Percentiles rank a stretch among this genome's conserved stretches.
Evolutionary conservation across 2,888 invertebrate species (phyloP).

Genomic region (Orthosia incerta): DNA sequence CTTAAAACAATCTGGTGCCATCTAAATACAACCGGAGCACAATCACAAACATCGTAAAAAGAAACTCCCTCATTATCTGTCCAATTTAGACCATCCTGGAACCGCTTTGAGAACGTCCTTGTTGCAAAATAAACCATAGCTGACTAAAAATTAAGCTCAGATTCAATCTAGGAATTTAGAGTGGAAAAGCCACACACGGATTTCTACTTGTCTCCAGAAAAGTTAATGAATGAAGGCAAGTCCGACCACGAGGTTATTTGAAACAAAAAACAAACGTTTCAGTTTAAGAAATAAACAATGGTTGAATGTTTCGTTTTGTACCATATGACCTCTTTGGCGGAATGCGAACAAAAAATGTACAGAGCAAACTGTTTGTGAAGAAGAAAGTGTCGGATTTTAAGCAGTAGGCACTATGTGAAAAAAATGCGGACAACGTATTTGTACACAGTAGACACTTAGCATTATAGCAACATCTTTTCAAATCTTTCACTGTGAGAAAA

Average conservation of each 20-base stretch:
- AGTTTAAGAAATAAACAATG: constrained; percentile 71
- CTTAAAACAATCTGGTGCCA: constrained; percentile 58
- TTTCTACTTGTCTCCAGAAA: constrained; percentile 78
- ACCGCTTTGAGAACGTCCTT: constrained; percentile 54
- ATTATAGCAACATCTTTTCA: constrained; percentile 34
- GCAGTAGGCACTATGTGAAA: constrained; percentile 57
- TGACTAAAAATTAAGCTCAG: constrained; percentile 54
- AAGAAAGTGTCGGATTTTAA: constrained; percentile 62
- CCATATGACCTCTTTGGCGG: constrained; percentile 69
- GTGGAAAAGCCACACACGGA: constrained; percentile 70
- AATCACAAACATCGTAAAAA: constrained; percentile 73
- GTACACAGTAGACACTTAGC: constrained; percentile 52
- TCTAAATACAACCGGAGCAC: constrained; percentile 65
- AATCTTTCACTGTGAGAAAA: constrained; percentile 47
- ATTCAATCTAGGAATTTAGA: constrained; percentile 38
- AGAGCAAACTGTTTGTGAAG: constrained; percentile 57
- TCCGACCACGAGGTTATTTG: constrained; percentile 76
- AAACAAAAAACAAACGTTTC: constrained; percentile 76
- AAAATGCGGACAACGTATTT: constrained; percentile 50
- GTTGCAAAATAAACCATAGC: constrained; percentile 56
- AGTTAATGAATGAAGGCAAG: constrained; percentile 82
- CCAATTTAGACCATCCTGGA: constrained; percentile 74
- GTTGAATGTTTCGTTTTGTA: constrained; percentile 54
- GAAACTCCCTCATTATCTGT: constrained; percentile 75
- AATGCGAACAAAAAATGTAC: constrained; percentile 67